Conservation (phyloP, 2,113 vertebrate species). For the Stercorarius parasiticus region DNA sequence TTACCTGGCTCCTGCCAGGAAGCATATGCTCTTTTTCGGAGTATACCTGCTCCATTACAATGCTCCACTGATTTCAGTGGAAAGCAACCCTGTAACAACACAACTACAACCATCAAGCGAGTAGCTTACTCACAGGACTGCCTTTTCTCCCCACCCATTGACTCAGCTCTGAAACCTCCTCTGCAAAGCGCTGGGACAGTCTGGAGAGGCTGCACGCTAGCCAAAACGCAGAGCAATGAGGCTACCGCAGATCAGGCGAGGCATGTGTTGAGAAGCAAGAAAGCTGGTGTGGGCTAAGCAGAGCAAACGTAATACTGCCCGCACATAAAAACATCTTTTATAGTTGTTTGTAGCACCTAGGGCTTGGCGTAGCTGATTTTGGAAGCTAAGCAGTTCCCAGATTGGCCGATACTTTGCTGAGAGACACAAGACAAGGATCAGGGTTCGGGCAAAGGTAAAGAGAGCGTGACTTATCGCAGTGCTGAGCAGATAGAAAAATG, state of each 20-base stretch:
- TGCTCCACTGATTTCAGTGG: background rate
- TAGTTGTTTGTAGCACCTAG: background rate
- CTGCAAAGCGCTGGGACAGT: background rate
- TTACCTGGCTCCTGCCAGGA: background rate
- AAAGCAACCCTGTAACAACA: background rate
- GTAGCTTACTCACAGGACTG: background rate
- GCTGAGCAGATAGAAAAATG: background rate
- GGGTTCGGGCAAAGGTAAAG: background rate
- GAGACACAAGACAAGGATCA: background rate
- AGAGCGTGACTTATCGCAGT: background rate
- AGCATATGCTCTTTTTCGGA: rapidly evolving
- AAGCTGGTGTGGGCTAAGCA: background rate
- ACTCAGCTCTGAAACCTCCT: background rate
- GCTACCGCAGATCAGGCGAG: rapidly evolving
- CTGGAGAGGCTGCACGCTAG: rapidly evolving
- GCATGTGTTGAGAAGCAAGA: background rate
- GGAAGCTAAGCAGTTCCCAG: background rate
- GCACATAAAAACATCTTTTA: background rate
- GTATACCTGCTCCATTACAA: background rate
- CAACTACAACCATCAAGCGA: no score
- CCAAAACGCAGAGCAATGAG: background rate
- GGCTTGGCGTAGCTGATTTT: background rate
- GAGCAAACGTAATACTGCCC: rapidly evolving
- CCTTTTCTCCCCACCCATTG: background rate
- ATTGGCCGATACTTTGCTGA: background rate